Base-by-base conservation (phyloP, 2,113 vertebrate species). In the Saguinus imperator region DNA sequence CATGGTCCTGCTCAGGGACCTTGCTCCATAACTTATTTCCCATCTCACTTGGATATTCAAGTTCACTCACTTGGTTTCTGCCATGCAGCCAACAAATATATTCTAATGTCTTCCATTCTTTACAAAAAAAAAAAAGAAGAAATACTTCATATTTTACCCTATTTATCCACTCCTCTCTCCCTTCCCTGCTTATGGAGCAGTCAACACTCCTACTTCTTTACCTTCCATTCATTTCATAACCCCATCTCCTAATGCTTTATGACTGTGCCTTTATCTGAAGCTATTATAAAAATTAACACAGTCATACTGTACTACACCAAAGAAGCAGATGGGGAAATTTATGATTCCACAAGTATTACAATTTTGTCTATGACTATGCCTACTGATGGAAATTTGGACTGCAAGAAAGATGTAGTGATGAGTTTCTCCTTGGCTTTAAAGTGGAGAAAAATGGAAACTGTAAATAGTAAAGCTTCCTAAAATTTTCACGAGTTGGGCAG, bases 61-160 rank as follows among this genome's bases (percentile, higher is more conserved):
- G 13, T 20, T 90, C 70, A 77, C 4, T 91, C 25, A 68, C 21
- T 95, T 84, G 32, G 75, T 89, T 94, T 95, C 77, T 91, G 55
- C 35, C 64, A 85, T 25, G 85, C 12, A 66, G 25, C 27, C 64
- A 91, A 87, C 43, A 91, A 91, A 82, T 70, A 50, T 27, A 96
- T 50, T 87, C 9, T 84, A 94, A 85, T 6, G 21, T n/a, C 37
- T 85, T 95, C 27, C 57, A 93, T 14, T 50, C 37, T 84, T 89
- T 5, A 55, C 1, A 64, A 66, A 66, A 91, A 57, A 76, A 77
- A 3, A 87, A 40, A 87, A 89, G 52, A 66, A 61, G 84, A 75
- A 37, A 45, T 25, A 55, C 20, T 79, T 94, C 92, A 93, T 61
- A 37, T 61, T 88, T 96, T 76, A 92, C 3, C n/a, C 40, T 82